These are phyloP conservation scores for Aethina tumida DNA, from an alignment of 1,140 invertebrate genomes.

Conservation along the genomic window DNA sequence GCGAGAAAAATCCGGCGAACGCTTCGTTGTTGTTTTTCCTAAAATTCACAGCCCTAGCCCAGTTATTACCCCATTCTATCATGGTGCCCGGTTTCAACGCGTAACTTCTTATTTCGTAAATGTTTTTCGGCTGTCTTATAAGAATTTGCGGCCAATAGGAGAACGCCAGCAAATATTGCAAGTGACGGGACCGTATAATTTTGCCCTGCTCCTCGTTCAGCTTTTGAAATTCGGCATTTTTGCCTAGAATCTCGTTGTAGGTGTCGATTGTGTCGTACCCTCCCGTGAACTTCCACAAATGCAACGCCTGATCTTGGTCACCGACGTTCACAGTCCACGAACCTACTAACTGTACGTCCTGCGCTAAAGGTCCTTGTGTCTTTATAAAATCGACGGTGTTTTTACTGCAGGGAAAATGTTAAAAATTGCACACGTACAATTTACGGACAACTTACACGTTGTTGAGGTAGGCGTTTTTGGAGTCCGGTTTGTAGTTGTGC, in stretches of 20 bases:
- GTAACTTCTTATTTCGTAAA: constrained; percentile 88
- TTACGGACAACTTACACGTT: constrained; percentile 69
- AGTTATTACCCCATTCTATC: constrained; percentile 99
- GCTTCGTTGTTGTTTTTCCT: constrained; percentile 86
- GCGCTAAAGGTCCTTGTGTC: constrained; percentile 52
- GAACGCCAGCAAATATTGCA: constrained; percentile 86
- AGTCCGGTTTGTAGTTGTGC: constrained; percentile 86
- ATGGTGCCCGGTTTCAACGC: constrained; percentile 91
- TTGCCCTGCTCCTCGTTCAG: constrained; percentile 73
- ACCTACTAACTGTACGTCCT: constrained; percentile 66
- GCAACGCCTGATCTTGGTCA: constrained; percentile 94
- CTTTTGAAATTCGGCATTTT: constrained; percentile 64
- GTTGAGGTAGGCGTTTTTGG: constrained; percentile 71
- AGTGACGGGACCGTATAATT: constrained; percentile 76
- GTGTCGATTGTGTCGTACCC: constrained; percentile 84
- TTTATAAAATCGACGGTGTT: constrained; percentile 69
- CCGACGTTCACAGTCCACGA: constrained; percentile 89
- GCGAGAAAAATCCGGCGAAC: constrained; percentile 92
- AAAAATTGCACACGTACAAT: constrained; percentile 5
- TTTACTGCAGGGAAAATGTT: constrained; percentile 51
- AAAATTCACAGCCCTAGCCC: constrained; percentile 90
- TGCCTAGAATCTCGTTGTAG: constrained; percentile 59
- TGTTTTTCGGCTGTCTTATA: constrained; percentile 62
- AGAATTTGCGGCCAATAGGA: constrained; percentile 80
- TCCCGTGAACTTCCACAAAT: constrained; percentile 88